phyloP scores from a whole-genome alignment of 2,113 vertebrate genomes.

The human region GRCh38 chr6:4386501-4387000 shows the following conservation, averaged over 20 bases:
- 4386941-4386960: background rate
- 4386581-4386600: background rate
- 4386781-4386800: too few species aligned
- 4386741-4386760: fast-evolving
- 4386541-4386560: background rate
- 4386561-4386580: background rate
- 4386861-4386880: too few species aligned
- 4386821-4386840: background rate
- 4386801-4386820: background rate
- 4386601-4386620: background rate
- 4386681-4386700: background rate
- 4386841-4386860: too few species aligned
- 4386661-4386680: background rate
- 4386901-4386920: background rate
- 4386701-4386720: background rate
- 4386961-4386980: background rate
- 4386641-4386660: background rate
- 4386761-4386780: background rate
- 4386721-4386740: too few species aligned
- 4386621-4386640: background rate
- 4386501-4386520: too few species aligned
- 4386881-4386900: fast-evolving
- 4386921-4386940: background rate
- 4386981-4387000: background rate
- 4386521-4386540: background rate